Conservation (phyloP, 2,797 vertebrate genomes). For the Schizopygopsis malacanthus region DNA sequence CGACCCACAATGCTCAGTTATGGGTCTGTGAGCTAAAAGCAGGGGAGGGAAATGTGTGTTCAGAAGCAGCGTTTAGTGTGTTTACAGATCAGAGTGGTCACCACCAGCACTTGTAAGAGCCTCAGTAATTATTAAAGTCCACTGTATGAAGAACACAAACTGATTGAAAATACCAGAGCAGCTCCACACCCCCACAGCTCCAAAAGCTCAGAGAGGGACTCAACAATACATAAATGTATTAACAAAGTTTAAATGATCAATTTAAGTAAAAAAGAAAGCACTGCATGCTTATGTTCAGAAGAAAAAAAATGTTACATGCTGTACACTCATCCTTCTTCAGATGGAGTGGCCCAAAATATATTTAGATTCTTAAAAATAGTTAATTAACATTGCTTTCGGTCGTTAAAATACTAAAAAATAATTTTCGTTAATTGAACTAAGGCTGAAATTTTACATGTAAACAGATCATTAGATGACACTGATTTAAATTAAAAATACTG, state of each 20-base stretch:
- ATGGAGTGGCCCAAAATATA: not conserved
- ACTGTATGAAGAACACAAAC: not conserved
- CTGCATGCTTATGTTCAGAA: too few species aligned
- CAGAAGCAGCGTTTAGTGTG: not conserved
- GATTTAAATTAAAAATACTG: too few species aligned
- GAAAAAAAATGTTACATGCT: not conserved
- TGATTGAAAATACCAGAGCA: not conserved
- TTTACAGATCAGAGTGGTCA: conserved; percentile 9
- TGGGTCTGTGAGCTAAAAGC: conserved; percentile 7
- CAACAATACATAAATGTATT: not conserved
- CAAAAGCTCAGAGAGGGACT: not conserved
- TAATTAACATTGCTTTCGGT: too few species aligned
- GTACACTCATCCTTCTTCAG: not conserved
- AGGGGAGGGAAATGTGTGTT: not conserved
- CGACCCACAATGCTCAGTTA: not conserved
- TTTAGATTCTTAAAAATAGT: not conserved
- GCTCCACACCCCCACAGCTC: not conserved
- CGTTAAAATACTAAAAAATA: too few species aligned
- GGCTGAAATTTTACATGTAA: not conserved
- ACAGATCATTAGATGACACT: too few species aligned
- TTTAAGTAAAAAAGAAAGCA: not conserved
- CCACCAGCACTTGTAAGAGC: conserved; percentile 5
- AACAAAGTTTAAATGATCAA: not conserved
- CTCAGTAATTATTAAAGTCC: conserved; percentile 33
- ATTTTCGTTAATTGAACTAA: too few species aligned